Conservation (phyloP, 2,888 invertebrate genomes). For the Amorpha juglandis region DNA sequence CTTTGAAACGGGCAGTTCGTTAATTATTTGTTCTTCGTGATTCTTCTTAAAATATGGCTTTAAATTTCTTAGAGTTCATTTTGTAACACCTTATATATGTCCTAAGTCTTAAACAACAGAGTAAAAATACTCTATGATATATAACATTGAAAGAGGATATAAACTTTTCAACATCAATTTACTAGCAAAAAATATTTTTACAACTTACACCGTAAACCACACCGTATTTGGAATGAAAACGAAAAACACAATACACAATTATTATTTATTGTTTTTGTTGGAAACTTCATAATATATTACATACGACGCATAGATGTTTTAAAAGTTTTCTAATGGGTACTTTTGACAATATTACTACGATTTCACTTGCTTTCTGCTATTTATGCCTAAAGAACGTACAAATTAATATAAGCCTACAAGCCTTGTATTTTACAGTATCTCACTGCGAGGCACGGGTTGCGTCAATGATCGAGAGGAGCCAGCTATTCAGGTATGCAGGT, state of each 20-base stretch:
- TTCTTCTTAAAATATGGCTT: too few species aligned
- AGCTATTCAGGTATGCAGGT: too few species aligned
- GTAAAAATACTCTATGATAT: neutral
- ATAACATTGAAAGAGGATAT: neutral
- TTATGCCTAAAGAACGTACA: neutral
- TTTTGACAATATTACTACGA: too few species aligned
- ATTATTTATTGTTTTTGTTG: slow-evolving; percentile 11
- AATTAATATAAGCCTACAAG: too few species aligned
- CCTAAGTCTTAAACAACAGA: neutral
- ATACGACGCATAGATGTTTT: too few species aligned
- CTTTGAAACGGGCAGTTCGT: too few species aligned
- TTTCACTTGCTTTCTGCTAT: neutral
- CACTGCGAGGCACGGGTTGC: too few species aligned
- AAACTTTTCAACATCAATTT: neutral
- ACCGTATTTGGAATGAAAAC: neutral
- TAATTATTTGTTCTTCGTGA: too few species aligned
- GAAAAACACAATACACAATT: neutral
- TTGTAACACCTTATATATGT: neutral
- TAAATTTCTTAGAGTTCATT: too few species aligned
- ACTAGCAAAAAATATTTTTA: slow-evolving; percentile 7
- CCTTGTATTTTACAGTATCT: too few species aligned
- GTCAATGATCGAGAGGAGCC: too few species aligned
- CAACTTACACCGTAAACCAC: neutral
- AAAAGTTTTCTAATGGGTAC: slow-evolving; percentile 2
- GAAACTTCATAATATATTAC: neutral